Percentiles rank a stretch among this genome's conserved stretches.
phyloP scores from a whole-genome alignment of 37 sponge, comb jelly and placozoan species.

The Ianthella basta region DNA sequence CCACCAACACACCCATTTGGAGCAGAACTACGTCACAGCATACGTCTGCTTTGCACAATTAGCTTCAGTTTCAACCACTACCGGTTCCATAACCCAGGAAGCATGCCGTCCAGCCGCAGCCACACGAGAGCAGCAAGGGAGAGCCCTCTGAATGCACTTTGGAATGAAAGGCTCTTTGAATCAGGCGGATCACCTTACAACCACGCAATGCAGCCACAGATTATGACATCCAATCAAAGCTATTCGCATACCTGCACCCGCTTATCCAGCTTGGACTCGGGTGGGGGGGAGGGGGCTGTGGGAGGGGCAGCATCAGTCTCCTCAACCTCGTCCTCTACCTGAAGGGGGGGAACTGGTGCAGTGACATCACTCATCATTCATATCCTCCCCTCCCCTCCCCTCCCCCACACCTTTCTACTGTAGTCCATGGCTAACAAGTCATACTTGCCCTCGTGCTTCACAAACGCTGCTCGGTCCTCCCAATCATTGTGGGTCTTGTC shows the following conservation, averaged over 20 bases:
- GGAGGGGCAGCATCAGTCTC: constrained; percentile 29
- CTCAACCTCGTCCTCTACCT: constrained; percentile 36
- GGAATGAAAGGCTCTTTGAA: no score
- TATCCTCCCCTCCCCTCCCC: not conserved
- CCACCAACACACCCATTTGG: no score
- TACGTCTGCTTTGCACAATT: no score
- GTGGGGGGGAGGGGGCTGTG: not conserved
- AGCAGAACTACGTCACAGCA: no score
- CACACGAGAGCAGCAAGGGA: no score
- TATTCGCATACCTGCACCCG: constrained; percentile 50
- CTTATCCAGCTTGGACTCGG: constrained; percentile 52
- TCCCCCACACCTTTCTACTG: constrained; percentile 39
- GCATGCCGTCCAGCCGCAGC: no score
- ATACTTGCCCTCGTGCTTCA: constrained; percentile 83
- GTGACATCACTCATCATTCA: not conserved
- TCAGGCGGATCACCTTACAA: no score
- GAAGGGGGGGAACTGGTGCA: not conserved
- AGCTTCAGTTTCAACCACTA: no score
- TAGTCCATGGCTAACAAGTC: constrained; percentile 87
- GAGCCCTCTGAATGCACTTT: no score
- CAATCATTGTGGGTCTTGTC: constrained; percentile 89
- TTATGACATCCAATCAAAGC: no score
- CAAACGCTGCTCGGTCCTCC: constrained; percentile 74
- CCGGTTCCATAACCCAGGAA: no score
- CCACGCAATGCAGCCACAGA: no score